Conservation (phyloP, 2,113 vertebrate genomes). For the Nothobranchius kuhntae region DNA sequence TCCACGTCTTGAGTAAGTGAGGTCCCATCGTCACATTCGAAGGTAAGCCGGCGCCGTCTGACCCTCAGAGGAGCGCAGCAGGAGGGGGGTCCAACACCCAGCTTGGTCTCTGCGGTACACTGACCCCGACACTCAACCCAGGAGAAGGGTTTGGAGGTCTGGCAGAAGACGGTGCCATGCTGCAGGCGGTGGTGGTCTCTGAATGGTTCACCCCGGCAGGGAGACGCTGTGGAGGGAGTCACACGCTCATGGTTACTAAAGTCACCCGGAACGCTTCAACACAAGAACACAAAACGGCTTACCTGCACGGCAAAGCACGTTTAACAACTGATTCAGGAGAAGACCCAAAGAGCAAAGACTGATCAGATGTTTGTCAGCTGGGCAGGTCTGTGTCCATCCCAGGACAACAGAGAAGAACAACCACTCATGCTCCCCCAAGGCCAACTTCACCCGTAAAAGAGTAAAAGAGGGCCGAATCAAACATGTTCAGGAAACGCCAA, state of each 20-base stretch:
- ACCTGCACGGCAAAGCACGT: too few species aligned
- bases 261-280: not conserved
- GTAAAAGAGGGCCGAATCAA: too few species aligned
- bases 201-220: slow-evolving; percentile 85
- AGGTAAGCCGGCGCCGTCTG: slow-evolving; percentile 87
- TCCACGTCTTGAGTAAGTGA: slow-evolving; percentile 95
- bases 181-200: slow-evolving; percentile 93
- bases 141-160: slow-evolving; percentile 89
- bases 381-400: too few species aligned
- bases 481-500: too few species aligned
- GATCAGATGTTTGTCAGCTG: too few species aligned
- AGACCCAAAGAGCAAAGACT: too few species aligned
- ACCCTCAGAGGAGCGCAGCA: slow-evolving; percentile 86
- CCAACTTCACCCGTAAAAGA: too few species aligned
- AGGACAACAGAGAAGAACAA: too few species aligned
- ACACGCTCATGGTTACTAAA: not conserved
- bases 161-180: slow-evolving; percentile 90
- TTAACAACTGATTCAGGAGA: too few species aligned
- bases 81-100: slow-evolving; percentile 5
- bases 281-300: not conserved
- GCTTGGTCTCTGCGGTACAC: slow-evolving; percentile 62
- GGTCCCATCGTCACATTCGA: slow-evolving; percentile 93
- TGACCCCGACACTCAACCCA: slow-evolving; percentile 91
- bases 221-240: slow-evolving; percentile 75
- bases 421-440: too few species aligned